Base-by-base conservation (phyloP, 2,888 invertebrate species). In the Pherbina coryleti region DNA sequence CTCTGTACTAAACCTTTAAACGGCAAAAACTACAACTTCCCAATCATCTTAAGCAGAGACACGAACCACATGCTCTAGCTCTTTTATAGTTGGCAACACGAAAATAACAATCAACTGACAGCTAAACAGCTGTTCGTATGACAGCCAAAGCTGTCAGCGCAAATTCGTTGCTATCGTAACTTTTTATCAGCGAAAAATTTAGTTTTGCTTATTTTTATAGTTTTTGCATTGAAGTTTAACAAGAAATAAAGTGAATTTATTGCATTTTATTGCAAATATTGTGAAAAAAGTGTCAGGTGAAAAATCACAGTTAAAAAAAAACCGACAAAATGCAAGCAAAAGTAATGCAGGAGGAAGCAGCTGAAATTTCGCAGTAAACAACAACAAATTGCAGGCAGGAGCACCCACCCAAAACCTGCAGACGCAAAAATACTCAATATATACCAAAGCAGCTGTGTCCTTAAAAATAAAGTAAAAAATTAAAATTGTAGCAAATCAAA, bases 251-350 rank as follows among this genome's bases (percentile, higher is more conserved):
- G n/a, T 44, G n/a, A 25, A 73, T 62, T 73, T 19, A 9, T 22
- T 49, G 69, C 49, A 69, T 69, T 69, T 69, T 8, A 69, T 4
- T n/a, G 34, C 17, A 14, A 69, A 51, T 11, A 22, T 5, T 8
- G 17, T 14, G 34, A 25, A 69, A 49, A 22, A 14, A 17, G 5
- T 4, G 2, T 31, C 8, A 14, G 57, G 5, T 62, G 4, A 5
- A 28, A 25, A 14, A 25, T 28, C 7, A 34, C 1, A n/a, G 64
- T 17, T 2, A 31, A 5, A 64, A 55, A 22, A 9, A 55, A 1
- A 34, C n/a, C n/a, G n/a, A 60, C 49, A 73, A 73, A 73, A 73
- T 75, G 75, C 25, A 37, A 55, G n/a, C 28, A 49, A n/a, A 73
- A 62, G 5, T 53, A 17, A 25, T 31, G 73, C 8, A 55, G 44